Base-by-base conservation (phyloP, 64 coral and sea anemone genomes). In the Dendrophyllia cribrosa region DNA sequence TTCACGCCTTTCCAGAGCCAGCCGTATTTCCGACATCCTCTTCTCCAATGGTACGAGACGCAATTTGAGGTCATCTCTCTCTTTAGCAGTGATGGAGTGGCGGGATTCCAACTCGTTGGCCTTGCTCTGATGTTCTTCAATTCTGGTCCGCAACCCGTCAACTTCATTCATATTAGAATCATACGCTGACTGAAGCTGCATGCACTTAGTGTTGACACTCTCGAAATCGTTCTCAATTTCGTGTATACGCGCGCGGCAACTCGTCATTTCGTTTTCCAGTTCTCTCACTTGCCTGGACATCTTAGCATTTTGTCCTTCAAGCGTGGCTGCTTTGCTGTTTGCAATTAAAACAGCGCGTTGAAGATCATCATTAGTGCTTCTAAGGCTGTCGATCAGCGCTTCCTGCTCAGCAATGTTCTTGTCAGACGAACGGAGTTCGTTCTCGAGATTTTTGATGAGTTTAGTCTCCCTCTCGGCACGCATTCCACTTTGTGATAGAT, bases 61-160 rank as follows among this genome's bases (percentile, higher is more conserved):
- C 20, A 86, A 50, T 19, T 87, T 97, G 21, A 97, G 92, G 10
- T 97, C 95, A 19, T 97, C 95, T 91, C 95, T 97, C 75, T 97
- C 95, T 81, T 94, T 97, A 4, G 89, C 67, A 7, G 92, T 93
- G 58, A 97, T 91, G 70, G 85, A 82, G 77, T 97, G 90, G 7
- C 93, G 83, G 12, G 95, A 97, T 71, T 94, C 95, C 55, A 94
- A 85, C 73, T 97, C 95, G 74, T 91, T 97, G 10, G 94, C 76
- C 64, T 94, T 97, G 12, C 76, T 93, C 26, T 93, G 87, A 12
- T 88, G 76, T 1, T 88, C 92, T 67, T 92, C 95, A 1, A 97
- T 72, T 77, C 53, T 94, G 50, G 82, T 78, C 7, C 87, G 87
- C 20, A 97, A 82, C 17, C 95, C 95, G 60, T 97, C 95, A 17